Percentiles rank a stretch among this genome's conserved stretches.
Conservation (phyloP, 2,113 vertebrate genomes). For the Bagarius yarrelli region DNA sequence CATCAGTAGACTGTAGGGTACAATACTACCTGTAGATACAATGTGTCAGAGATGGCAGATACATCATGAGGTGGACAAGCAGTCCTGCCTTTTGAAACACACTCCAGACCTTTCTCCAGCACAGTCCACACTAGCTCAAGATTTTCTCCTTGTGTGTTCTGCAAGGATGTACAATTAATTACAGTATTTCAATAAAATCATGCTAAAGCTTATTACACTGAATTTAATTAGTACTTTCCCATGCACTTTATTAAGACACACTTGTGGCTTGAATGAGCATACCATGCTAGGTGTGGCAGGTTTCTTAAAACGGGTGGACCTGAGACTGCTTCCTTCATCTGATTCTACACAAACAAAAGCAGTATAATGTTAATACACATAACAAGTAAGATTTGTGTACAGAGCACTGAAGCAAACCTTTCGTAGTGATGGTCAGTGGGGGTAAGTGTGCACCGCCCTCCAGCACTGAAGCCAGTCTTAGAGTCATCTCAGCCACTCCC, state of each 20-base stretch:
- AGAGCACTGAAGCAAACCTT: slow-evolving; percentile 57
- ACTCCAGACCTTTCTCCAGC: slow-evolving; percentile 72
- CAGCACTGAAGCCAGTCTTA: slow-evolving; percentile 71
- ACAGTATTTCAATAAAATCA: background rate
- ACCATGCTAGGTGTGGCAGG: slow-evolving; percentile 26
- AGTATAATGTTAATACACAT: background rate
- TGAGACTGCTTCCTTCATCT: slow-evolving; percentile 31
- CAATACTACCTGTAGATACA: slow-evolving; percentile 74
- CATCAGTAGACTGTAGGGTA: background rate
- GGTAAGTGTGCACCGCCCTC: slow-evolving; percentile 71
- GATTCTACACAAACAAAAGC: slow-evolving; percentile 32
- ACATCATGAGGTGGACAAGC: slow-evolving; percentile 58
- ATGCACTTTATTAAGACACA: background rate
- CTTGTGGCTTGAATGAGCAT: background rate
- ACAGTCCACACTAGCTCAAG: slow-evolving; percentile 73
- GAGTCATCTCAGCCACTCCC: slow-evolving; percentile 76
- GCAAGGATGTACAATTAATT: slow-evolving; percentile 7
- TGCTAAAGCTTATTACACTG: background rate
- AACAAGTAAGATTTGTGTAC: background rate
- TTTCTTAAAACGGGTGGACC: slow-evolving; percentile 27
- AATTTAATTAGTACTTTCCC: background rate
- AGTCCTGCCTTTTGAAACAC: slow-evolving; percentile 64
- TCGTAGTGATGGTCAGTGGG: slow-evolving; percentile 51
- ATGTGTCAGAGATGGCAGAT: slow-evolving; percentile 72
- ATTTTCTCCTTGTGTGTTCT: slow-evolving; percentile 74